These are phyloP conservation scores for Eumaeus atala DNA, from an alignment of 1,140 invertebrate genomes.

Conservation along the genomic window DNA sequence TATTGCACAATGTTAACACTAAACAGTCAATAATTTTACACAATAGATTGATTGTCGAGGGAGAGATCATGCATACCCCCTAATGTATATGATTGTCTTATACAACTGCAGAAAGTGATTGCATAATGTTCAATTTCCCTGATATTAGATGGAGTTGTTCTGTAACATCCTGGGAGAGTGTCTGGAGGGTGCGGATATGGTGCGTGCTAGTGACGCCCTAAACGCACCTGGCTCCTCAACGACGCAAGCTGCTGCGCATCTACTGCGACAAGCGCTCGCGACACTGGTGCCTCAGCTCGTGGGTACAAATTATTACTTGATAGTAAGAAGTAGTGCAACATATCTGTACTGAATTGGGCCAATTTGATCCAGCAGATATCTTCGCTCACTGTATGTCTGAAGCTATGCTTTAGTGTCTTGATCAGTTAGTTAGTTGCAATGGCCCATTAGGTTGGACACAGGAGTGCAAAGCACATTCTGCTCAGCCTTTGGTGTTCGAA, in stretches of 20 bases:
- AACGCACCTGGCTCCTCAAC: neutral
- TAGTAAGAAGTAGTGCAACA: neutral
- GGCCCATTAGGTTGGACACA: too few species aligned
- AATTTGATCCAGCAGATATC: too few species aligned
- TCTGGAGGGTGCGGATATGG: neutral
- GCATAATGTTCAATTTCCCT: neutral
- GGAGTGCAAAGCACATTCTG: too few species aligned
- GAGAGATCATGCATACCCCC: too few species aligned
- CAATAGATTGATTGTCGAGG: neutral
- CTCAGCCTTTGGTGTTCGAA: too few species aligned
- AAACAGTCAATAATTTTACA: neutral
- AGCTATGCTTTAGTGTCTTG: too few species aligned
- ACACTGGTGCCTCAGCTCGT: neutral
- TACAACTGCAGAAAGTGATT: neutral
- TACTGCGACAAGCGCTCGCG: neutral
- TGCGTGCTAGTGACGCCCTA: neutral
- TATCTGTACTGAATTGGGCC: too few species aligned
- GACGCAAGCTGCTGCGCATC: neutral
- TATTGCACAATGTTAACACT: too few species aligned
- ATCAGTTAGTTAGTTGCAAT: too few species aligned
- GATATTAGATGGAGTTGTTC: neutral
- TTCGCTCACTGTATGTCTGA: too few species aligned
- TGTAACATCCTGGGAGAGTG: neutral
- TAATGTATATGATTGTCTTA: neutral
- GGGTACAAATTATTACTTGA: neutral